These are phyloP conservation scores for Bilobella aurantiaca DNA, from an alignment of 1,140 invertebrate genomes.

Conservation along the genomic window DNA sequence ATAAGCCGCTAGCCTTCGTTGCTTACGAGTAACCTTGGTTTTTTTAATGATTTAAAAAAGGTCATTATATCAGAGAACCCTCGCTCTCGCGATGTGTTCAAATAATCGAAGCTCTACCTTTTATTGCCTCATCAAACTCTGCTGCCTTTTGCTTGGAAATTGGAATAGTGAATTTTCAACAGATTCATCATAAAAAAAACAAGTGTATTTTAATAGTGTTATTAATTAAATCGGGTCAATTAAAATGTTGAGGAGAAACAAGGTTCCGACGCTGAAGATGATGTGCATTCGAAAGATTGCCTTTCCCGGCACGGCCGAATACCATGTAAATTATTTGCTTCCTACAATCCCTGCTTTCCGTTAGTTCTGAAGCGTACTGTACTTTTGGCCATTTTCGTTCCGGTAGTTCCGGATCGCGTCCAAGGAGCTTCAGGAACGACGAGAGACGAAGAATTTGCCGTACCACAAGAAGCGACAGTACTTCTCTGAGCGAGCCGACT, in stretches of 20 bases:
- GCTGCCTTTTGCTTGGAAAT: too few species aligned
- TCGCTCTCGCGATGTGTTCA: too few species aligned
- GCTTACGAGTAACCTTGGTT: too few species aligned
- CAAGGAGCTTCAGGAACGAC: not conserved
- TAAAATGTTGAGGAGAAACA: conserved; percentile 12
- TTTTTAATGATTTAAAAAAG: too few species aligned
- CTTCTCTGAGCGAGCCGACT: not conserved
- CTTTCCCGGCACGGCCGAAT: conserved; percentile 11
- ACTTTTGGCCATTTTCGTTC: not conserved
- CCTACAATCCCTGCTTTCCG: not conserved
- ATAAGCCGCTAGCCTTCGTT: too few species aligned
- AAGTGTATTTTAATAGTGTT: too few species aligned
- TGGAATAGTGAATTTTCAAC: too few species aligned
- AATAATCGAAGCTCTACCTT: too few species aligned
- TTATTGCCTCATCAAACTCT: too few species aligned
- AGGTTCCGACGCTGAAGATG: conserved; percentile 15
- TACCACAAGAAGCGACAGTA: not conserved
- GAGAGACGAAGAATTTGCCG: not conserved
- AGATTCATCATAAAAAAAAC: too few species aligned
- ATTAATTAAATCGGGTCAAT: too few species aligned
- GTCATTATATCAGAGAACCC: too few species aligned
- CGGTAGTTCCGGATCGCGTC: not conserved
- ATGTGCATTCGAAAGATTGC: conserved; percentile 10
- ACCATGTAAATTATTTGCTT: not conserved
- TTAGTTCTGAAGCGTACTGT: not conserved